These are phyloP conservation scores for Acestrorhynchus altus DNA, from an alignment of 2,797 vertebrate genomes.

Conservation along the genomic window DNA sequence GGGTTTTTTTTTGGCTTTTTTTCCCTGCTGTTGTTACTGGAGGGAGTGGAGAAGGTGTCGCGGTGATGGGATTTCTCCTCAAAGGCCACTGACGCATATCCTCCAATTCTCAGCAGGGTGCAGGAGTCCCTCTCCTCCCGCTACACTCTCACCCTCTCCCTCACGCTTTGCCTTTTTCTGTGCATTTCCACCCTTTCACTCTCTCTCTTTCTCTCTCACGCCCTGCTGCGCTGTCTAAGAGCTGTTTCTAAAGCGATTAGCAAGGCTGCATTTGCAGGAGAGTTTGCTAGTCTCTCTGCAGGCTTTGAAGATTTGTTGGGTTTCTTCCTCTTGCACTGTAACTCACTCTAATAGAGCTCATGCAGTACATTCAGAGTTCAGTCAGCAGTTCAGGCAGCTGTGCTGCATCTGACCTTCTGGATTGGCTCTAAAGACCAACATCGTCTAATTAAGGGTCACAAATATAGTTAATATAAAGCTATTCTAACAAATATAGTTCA, in stretches of 20 bases:
- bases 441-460: neutral
- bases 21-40: conserved; percentile 38
- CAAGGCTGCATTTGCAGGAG: conserved; percentile 20
- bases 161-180: conserved; percentile 3
- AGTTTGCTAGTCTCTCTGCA: conserved; percentile 35
- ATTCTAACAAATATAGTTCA: too few relatives aligned
- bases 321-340: conserved; percentile 35
- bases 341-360: conserved; percentile 31
- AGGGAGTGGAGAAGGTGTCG: conserved; percentile 49
- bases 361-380: conserved; percentile 19
- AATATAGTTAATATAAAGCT: neutral
- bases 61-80: conserved; percentile 51
- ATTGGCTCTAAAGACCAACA: neutral
- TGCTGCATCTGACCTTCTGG: neutral
- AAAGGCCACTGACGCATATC: conserved; percentile 52
- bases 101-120: conserved; percentile 50
- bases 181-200: conserved; percentile 9
- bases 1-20: conserved; percentile 1
- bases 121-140: conserved; percentile 42
- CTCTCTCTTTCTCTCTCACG: conserved; percentile 3
- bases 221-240: conserved; percentile 43
- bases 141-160: conserved; percentile 14
- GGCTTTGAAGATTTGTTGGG: conserved; percentile 52
- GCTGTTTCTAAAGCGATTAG: conserved; percentile 54
- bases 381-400: conserved; percentile 12